phyloP scores from a whole-genome alignment of 2,113 vertebrate genomes.

The Spea bombifrons region DNA sequence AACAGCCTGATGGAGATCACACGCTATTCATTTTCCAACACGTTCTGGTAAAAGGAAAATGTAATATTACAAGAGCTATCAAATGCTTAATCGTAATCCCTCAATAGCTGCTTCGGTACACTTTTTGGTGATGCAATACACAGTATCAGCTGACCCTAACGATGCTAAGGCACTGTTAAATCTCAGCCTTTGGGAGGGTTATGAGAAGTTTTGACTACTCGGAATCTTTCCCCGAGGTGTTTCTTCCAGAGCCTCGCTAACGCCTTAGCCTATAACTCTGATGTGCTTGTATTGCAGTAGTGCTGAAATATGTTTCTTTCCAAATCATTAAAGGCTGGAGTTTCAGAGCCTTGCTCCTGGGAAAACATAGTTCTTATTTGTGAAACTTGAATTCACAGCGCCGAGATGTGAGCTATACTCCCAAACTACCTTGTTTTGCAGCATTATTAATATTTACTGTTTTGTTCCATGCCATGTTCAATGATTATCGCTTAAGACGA shows the following conservation, averaged over 20 bases:
- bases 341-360: conserved; percentile 54
- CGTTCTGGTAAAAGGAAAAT: conserved; percentile 46
- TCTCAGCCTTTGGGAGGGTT: conserved; percentile 51
- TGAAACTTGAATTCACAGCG: neutral
- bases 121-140: conserved; percentile 53
- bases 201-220: conserved; percentile 33
- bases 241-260: conserved; percentile 51
- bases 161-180: conserved; percentile 47
- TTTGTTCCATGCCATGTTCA: neutral
- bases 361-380: conserved; percentile 42
- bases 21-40: conserved; percentile 50
- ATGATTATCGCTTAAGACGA: conserved; percentile 6
- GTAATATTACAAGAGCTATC: conserved; percentile 56
- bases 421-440: conserved; percentile 14
- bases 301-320: conserved; percentile 62
- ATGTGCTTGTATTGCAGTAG: conserved; percentile 6
- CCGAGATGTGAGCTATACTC: neutral
- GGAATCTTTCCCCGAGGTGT: conserved; percentile 49
- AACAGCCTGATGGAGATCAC: neutral
- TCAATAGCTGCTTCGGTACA: conserved; percentile 43
- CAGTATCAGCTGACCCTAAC: conserved; percentile 39
- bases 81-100: conserved; percentile 53
- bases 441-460: conserved; percentile 38
- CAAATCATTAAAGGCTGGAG: conserved; percentile 59
- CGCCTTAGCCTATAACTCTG: conserved; percentile 25